Base-by-base conservation (phyloP, 1,140 invertebrate species). In the Euwallacea fornicatus region DNA sequence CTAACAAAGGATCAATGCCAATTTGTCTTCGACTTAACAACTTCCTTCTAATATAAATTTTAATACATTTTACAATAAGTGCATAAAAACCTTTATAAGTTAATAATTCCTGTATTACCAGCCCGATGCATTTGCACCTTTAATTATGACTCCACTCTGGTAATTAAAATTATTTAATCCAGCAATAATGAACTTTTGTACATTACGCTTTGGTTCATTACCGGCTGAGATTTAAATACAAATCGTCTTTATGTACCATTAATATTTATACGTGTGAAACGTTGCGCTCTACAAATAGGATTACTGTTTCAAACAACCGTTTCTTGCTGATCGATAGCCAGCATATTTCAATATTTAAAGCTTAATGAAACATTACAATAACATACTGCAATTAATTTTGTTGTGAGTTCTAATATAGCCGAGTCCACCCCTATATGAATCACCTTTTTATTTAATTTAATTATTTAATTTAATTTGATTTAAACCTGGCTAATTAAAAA, bases 301-400 rank as follows among this genome's bases (percentile, higher is more conserved):
- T 56, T 56, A 56, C 54, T n/a, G 54, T 56, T 56, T 56, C 16
- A 8, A 56, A 56, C 54, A 56, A 56, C 54, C 11, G 54, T 56
- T 56, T 56, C 54, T 56, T 8, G 54, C 10, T 56, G 54, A 56
- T 56, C 54, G 16, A 56, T 56, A 15, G 54, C 54, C 21, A 33
- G 4, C 21, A 33, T 33, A 33, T 33, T 33, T 33, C 21, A 33
- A 33, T 33, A 33, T 33, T 33, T 33, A 33, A 33, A 33, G 21
- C 21, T 33, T 33, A 33, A 33, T 33, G 21, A 4, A 33, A 33
- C n/a, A n/a, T n/a, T n/a, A n/a, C n/a, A n/a, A n/a, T n/a, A n/a
- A n/a, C 21, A 33, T 33, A 33, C 21, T 2, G 21, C 21, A 33
- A 33, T 33, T 33, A 1, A 33, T 33, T 33, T 33, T 33, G 4